These are phyloP conservation scores for Anser brachyrhynchus DNA, from an alignment of 2,113 vertebrate species.

Conservation along the genomic window DNA sequence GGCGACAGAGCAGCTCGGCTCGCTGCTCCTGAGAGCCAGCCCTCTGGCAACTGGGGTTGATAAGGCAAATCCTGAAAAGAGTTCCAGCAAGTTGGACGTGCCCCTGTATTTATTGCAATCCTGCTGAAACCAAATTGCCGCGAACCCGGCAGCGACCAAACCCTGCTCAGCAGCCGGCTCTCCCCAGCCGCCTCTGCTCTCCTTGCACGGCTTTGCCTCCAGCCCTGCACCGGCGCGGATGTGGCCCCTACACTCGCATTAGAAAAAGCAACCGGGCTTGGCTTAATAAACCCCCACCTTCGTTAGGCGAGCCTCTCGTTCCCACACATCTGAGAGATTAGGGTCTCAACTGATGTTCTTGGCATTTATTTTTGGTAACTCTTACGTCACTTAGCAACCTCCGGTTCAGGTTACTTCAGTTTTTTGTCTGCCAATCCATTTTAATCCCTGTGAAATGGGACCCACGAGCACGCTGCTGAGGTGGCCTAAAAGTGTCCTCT, in stretches of 20 bases:
- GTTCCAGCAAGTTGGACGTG: background rate
- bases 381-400: background rate
- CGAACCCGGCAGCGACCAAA: background rate
- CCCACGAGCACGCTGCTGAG: background rate
- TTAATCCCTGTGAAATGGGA: background rate
- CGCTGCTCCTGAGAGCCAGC: background rate
- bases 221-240: accelerated
- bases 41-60: accelerated
- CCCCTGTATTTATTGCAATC: accelerated
- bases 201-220: background rate
- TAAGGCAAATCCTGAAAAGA: background rate
- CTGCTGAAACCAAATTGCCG: background rate
- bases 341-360: background rate
- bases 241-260: accelerated
- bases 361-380: slow-evolving; percentile 39
- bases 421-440: background rate
- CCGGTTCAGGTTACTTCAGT: slow-evolving; percentile 4
- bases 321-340: background rate
- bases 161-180: accelerated
- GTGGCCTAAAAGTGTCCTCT: background rate
- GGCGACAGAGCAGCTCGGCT: background rate
- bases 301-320: accelerated
- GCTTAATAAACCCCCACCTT: too few species aligned
- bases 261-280: background rate
- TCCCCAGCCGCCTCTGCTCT: background rate